Base-by-base conservation (phyloP, 2,113 vertebrate genomes). In the Labeo rohita region DNA sequence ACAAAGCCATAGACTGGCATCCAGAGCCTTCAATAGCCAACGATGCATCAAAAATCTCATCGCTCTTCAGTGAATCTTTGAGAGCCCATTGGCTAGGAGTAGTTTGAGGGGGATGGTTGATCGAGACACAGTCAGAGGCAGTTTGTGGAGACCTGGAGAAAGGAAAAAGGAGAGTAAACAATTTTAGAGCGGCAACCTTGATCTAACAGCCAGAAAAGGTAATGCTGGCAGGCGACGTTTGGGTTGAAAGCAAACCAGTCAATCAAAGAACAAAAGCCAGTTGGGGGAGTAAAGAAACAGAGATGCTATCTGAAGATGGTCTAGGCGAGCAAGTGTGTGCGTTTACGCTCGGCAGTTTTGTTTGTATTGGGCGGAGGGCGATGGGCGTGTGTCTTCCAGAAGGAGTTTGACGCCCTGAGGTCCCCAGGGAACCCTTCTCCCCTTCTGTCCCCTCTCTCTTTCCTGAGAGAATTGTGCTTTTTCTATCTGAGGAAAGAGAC, bases 401-500 rank as follows among this genome's bases (percentile, higher is more conserved):
- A 88, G 82, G 4, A 63, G 28, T 13, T 34, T 0, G 87, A 90
- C 83, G 89, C 89, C 92, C 90, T 54, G 74, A 88, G 89, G 84
- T 92, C 93, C 93, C 93, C 34, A 86, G 87, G 90, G 93, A 84
- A 89, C 91, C 88, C 3, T 15, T 65, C 90, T 91, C 90, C 36
- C 76, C 56, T 92, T 89, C 88, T 89, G 89, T 88, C 91, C 90
- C 87, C 88, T 91, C 85, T 89, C 89, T 91, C 93, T 92, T 96
- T 95, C 94, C 95, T 95, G 95, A 94, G 92, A 90, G 92, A 91
- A 95, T 95, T 95, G 94, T 94, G 90, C 90, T 91, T 91, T 92
- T 95, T 96, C 93, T 96, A 96, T 96, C 94, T 94, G 91, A 96
- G 95, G 95, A 96, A 96, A 94, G 92, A 91, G 94, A 91, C 93